Conservation (phyloP, 1,140 invertebrate genomes). For the Anagrus nilaparvatae region DNA sequence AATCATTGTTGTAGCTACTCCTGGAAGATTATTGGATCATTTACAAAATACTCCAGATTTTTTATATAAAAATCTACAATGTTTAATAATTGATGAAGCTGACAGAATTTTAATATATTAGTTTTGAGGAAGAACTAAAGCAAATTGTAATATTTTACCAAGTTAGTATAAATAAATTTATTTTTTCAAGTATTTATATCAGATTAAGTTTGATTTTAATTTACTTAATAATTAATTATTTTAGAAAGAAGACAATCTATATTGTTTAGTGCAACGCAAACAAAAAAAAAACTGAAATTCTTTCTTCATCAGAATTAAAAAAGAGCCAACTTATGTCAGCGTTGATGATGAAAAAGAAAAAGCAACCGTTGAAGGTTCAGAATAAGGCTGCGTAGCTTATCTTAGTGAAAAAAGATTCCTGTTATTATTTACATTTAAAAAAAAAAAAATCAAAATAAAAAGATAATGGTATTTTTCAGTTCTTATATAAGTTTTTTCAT, state of each 20-base stretch:
- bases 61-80: no score
- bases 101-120: constrained; percentile 96
- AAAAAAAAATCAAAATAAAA: no score
- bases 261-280: constrained; percentile 96
- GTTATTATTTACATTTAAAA: no score
- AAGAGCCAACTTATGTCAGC: constrained; percentile 90
- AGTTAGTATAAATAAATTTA: constrained; percentile 73
- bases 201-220: constrained; percentile 1
- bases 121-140: constrained; percentile 97
- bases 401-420: no score
- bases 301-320: constrained; percentile 84
- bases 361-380: constrained; percentile 88
- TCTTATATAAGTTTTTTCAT: no score
- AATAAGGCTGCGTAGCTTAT: constrained; percentile 91
- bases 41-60: no score
- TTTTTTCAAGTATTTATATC: constrained; percentile 4
- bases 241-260: constrained; percentile 91
- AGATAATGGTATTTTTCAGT: no score
- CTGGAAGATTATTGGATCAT: constrained; percentile 89
- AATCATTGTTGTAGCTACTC: constrained; percentile 94
- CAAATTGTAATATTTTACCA: constrained; percentile 91
- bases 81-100: constrained; percentile 98
- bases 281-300: constrained; percentile 83
- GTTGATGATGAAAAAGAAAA: constrained; percentile 80
- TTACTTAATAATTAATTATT: no score